These are phyloP conservation scores for Gasterosteus aculeatus DNA, from an alignment of 2,113 vertebrate genomes.

Conservation along the genomic window DNA sequence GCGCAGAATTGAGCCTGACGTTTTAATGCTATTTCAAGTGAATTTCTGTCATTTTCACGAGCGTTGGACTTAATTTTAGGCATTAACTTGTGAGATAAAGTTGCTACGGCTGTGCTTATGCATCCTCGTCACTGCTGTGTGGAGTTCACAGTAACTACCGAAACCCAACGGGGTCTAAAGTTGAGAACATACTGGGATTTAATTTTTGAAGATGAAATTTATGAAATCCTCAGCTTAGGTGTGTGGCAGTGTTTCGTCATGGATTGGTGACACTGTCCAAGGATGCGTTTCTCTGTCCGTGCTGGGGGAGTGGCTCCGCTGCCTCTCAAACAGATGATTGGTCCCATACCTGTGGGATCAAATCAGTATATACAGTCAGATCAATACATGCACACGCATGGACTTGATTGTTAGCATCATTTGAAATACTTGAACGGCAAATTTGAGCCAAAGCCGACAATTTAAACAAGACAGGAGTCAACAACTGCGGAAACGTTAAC, in stretches of 20 bases:
- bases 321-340: slow-evolving; percentile 94
- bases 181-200: slow-evolving; percentile 14
- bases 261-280: slow-evolving; percentile 52
- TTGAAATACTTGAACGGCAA: not conserved
- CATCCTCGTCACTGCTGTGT: slow-evolving; percentile 32
- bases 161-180: slow-evolving; percentile 33
- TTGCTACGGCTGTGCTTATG: slow-evolving; percentile 72
- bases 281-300: slow-evolving; percentile 31
- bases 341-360: slow-evolving; percentile 81
- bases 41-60: slow-evolving; percentile 17
- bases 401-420: not conserved
- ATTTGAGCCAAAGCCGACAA: not conserved
- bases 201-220: slow-evolving; percentile 27
- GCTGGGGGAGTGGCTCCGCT: slow-evolving; percentile 21
- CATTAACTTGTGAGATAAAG: slow-evolving; percentile 17
- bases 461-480: not conserved
- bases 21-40: slow-evolving; percentile 9
- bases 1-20: slow-evolving; percentile 15
- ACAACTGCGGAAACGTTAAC: not conserved
- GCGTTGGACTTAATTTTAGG: slow-evolving; percentile 26
- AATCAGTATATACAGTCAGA: slow-evolving; percentile 4
- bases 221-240: slow-evolving; percentile 37
- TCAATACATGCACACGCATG: not conserved
- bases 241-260: slow-evolving; percentile 73
- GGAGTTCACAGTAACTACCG: slow-evolving; percentile 25